Percentiles rank a stretch among this genome's conserved stretches.
Conservation (phyloP, 2,888 invertebrate species). For the Metopia argyrocephala region DNA sequence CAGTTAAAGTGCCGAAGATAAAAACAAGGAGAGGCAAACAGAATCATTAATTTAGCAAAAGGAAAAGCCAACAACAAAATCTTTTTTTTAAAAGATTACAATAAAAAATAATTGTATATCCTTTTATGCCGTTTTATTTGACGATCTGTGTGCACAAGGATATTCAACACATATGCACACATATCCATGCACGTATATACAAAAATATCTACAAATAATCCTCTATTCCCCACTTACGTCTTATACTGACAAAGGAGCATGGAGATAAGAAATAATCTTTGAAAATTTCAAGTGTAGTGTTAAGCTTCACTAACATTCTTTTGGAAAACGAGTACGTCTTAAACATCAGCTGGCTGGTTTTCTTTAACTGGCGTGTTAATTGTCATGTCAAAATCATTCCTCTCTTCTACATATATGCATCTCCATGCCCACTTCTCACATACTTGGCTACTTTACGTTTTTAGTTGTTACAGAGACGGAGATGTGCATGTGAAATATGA, state of each 20-base stretch:
- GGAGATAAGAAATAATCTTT: constrained; percentile 23
- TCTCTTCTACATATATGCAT: neutral
- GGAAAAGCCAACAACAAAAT: too few relatives aligned
- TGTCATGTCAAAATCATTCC: constrained; percentile 47
- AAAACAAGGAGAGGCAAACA: neutral
- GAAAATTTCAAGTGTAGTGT: constrained; percentile 29
- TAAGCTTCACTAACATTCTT: constrained; percentile 14
- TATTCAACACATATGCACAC: too few relatives aligned
- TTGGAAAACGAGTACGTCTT: neutral
- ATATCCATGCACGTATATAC: too few relatives aligned
- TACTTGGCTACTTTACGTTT: neutral
- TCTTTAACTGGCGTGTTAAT: constrained; percentile 36
- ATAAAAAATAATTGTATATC: neutral
- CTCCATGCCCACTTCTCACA: neutral
- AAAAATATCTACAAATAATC: too few relatives aligned
- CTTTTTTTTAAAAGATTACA: neutral
- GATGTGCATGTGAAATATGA: constrained; percentile 20
- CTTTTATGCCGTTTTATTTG: neutral
- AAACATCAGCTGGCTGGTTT: constrained; percentile 43
- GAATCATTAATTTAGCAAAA: neutral
- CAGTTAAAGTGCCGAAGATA: constrained; percentile 24
- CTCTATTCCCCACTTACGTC: too few relatives aligned
- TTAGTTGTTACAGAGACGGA: constrained; percentile 11
- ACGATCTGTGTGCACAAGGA: neutral
- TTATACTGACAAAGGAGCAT: neutral